Evolutionary conservation across 2,888 invertebrate species (phyloP).

Genomic region (Amblyjoppa fuscipennis): DNA sequence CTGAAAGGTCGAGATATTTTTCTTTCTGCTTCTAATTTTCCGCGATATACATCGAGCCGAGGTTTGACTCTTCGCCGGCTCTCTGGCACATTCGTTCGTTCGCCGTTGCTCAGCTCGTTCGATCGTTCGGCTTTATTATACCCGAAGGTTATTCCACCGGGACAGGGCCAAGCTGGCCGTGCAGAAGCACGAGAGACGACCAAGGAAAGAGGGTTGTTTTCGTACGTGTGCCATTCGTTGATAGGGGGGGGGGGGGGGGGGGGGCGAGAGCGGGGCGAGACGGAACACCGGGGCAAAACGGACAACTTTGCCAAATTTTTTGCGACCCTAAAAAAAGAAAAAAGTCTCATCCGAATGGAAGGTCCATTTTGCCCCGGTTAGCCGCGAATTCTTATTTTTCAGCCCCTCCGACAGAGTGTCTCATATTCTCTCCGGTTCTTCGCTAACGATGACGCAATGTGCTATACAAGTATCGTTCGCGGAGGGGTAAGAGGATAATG

Average conservation of each 20-base stretch:
- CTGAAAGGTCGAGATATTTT: constrained; percentile 77
- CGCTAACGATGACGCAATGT: constrained; percentile 63
- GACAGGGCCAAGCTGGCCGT: constrained; percentile 12
- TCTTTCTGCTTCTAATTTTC: constrained; percentile 41
- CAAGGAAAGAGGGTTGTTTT: constrained; percentile 1
- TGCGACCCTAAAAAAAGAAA: too few relatives aligned
- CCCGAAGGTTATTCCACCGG: constrained; percentile 45
- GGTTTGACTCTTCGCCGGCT: constrained; percentile 1
- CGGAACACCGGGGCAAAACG: too few relatives aligned
- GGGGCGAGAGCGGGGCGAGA: too few relatives aligned
- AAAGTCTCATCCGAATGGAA: too few relatives aligned
- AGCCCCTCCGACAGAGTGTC: constrained; percentile 8
- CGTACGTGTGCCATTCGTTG: constrained; percentile 20
- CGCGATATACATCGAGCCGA: constrained; percentile 13
- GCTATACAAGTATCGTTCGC: constrained; percentile 58
- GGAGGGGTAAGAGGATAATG: constrained; percentile 50
- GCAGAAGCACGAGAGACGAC: constrained; percentile 16
- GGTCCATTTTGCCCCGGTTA: not conserved
- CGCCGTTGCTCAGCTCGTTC: not conserved
- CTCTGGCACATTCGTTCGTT: not conserved
- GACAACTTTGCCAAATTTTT: too few relatives aligned
- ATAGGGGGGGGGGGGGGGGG: too few relatives aligned
- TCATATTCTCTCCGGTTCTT: constrained; percentile 46
- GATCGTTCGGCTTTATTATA: constrained; percentile 45
- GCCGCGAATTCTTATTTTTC: constrained; percentile 42